phyloP scores from a whole-genome alignment of 1,140 invertebrate genomes.

The Drosophila trapezifrons region DNA sequence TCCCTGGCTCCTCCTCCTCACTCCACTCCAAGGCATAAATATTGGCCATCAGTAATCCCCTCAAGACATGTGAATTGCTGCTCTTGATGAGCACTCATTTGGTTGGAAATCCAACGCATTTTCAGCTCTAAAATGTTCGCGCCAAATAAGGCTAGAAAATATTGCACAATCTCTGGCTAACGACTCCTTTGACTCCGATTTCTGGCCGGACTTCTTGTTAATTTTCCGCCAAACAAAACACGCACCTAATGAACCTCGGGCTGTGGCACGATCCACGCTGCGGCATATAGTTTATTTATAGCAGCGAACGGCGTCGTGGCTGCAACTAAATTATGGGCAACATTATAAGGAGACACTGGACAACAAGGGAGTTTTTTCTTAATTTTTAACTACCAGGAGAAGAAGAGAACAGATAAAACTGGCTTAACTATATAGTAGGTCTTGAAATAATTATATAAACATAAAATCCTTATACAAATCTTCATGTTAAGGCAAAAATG shows the following conservation, averaged over 20 bases:
- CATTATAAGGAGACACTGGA: conserved; percentile 29
- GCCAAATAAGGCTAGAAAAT: conserved; percentile 9
- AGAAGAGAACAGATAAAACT: no score
- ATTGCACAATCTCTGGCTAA: conserved; percentile 20
- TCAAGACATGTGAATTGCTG: conserved; percentile 7
- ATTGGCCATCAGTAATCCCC: conserved; percentile 25
- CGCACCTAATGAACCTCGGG: conserved; percentile 60
- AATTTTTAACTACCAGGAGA: no score
- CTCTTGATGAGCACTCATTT: conserved; percentile 37
- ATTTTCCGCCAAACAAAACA: conserved; percentile 41
- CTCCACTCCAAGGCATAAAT: conserved; percentile 24
- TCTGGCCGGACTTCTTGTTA: conserved; percentile 19
- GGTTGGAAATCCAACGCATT: conserved; percentile 15
- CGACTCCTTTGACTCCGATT: conserved; percentile 21
- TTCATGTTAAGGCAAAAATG: neutral
- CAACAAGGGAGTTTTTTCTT: neutral
- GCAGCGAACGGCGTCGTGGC: conserved; percentile 21
- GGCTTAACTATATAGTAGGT: neutral
- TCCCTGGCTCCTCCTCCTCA: conserved; percentile 12
- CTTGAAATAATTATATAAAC: neutral
- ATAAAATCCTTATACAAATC: neutral
- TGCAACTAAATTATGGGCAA: conserved; percentile 67
- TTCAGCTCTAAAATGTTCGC: conserved; percentile 3
- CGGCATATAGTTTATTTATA: conserved; percentile 55
- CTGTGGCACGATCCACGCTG: conserved; percentile 41